Percentiles rank a stretch among this genome's conserved stretches.
These are phyloP conservation scores for Alca torda DNA, from an alignment of 2,797 vertebrate species.

Conservation along the genomic window DNA sequence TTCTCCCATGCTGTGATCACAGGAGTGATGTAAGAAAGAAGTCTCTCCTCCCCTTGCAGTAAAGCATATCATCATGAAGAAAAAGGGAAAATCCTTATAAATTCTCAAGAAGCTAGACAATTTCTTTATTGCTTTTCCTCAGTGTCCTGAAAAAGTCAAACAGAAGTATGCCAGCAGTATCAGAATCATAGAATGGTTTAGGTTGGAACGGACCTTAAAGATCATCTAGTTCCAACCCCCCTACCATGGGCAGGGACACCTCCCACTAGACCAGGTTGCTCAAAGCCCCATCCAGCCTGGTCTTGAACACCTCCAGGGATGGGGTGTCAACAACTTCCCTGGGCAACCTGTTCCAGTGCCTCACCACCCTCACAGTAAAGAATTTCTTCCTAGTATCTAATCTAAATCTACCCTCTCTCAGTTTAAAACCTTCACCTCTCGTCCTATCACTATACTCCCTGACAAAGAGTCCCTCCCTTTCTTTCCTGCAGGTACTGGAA, in stretches of 20 bases:
- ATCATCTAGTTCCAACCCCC: background rate
- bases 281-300: background rate
- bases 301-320: background rate
- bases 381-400: too few relatives aligned
- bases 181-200: background rate
- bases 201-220: background rate
- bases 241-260: background rate
- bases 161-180: background rate
- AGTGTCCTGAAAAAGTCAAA: background rate
- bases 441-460: too few relatives aligned
- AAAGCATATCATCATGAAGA: background rate
- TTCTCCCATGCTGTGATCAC: background rate
- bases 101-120: background rate
- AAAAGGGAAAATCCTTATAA: background rate
- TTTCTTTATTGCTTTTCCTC: background rate
- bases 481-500: too few relatives aligned
- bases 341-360: too few relatives aligned
- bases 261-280: background rate
- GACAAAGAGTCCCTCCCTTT: too few relatives aligned
- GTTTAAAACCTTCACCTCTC: too few relatives aligned
- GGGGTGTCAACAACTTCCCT: too few relatives aligned
- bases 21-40: background rate
- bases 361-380: too few relatives aligned
- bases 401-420: too few relatives aligned
- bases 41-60: background rate